Conservation (phyloP, 2,888 invertebrate species). For the Rhorus exstirpatorius region DNA sequence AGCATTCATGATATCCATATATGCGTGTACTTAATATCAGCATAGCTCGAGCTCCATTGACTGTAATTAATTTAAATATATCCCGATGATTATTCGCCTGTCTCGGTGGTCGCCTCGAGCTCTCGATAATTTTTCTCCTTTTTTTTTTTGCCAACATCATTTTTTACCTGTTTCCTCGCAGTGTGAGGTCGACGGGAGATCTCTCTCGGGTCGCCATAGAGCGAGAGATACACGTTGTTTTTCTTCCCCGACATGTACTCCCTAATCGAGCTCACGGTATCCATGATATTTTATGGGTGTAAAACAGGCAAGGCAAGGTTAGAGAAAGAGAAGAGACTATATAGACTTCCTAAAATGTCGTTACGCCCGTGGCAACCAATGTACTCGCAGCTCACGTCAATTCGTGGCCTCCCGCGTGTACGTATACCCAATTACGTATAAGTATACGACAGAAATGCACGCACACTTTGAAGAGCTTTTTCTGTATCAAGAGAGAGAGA, state of each 20-base stretch:
- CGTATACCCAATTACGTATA: not conserved
- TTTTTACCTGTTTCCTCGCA: conserved; percentile 10
- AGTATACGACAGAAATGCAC: conserved; percentile 12
- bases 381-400: conserved; percentile 18
- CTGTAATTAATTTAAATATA: conserved; percentile 52
- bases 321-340: not conserved
- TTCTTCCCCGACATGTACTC: conserved; percentile 12
- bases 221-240: conserved; percentile 31
- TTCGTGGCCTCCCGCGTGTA: conserved; percentile 2
- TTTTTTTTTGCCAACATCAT: not conserved
- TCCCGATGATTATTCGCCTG: conserved; percentile 46
- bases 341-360: conserved; percentile 66
- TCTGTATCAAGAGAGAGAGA: conserved; percentile 3
- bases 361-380: conserved; percentile 45
- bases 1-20: not conserved
- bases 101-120: conserved; percentile 32
- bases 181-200: conserved; percentile 10
- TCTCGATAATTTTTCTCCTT: conserved; percentile 24
- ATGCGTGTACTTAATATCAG: conserved; percentile 6
- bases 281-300: conserved; percentile 70
- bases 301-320: conserved; percentile 41
- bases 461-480: conserved; percentile 31
- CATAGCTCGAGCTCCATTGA: conserved; percentile 25
- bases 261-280: conserved; percentile 65
- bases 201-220: conserved; percentile 31